Conservation (phyloP, 1,140 invertebrate species). For the Campoletis sonorensis region DNA sequence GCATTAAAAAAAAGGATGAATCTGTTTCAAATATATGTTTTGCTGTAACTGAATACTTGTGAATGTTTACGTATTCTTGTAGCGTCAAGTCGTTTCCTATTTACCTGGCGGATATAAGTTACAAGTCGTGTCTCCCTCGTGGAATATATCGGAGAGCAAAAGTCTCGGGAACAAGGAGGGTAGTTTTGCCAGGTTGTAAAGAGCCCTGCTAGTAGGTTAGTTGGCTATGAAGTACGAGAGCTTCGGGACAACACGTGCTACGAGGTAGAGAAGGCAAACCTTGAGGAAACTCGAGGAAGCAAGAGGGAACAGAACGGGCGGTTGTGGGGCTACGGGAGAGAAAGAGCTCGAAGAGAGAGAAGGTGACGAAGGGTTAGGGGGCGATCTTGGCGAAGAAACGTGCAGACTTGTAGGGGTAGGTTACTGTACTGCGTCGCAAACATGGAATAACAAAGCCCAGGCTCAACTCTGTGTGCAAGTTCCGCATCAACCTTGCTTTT, state of each 20-base stretch:
- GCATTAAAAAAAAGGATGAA: too few species aligned
- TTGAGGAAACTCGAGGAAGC: constrained; percentile 30
- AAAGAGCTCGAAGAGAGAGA: not conserved
- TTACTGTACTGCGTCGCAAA: constrained; percentile 44
- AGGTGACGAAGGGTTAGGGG: constrained; percentile 28
- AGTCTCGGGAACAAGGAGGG: constrained; percentile 16
- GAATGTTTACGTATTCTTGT: constrained; percentile 29
- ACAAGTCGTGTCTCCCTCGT: constrained; percentile 5
- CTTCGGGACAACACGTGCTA: constrained; percentile 11
- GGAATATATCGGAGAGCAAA: not conserved
- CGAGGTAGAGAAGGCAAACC: constrained; percentile 22
- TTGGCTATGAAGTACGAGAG: constrained; percentile 45
- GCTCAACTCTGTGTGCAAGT: constrained; percentile 30
- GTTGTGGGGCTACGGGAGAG: constrained; percentile 41
- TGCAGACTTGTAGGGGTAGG: constrained; percentile 35
- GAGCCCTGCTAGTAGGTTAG: constrained; percentile 41
- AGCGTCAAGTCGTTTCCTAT: constrained; percentile 30
- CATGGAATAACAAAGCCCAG: constrained; percentile 52
- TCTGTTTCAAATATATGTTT: too few species aligned
- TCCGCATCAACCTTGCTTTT: constrained; percentile 44
- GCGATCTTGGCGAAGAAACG: constrained; percentile 40
- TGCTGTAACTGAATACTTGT: not conserved
- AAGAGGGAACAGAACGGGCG: constrained; percentile 6
- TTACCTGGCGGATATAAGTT: constrained; percentile 33
- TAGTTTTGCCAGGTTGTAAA: constrained; percentile 5